A percentile compares a stretch with the other conserved stretches of the same genome.
These are phyloP conservation scores for Sarcophaga rosellei DNA, from an alignment of 2,888 invertebrate species.

Conservation along the genomic window DNA sequence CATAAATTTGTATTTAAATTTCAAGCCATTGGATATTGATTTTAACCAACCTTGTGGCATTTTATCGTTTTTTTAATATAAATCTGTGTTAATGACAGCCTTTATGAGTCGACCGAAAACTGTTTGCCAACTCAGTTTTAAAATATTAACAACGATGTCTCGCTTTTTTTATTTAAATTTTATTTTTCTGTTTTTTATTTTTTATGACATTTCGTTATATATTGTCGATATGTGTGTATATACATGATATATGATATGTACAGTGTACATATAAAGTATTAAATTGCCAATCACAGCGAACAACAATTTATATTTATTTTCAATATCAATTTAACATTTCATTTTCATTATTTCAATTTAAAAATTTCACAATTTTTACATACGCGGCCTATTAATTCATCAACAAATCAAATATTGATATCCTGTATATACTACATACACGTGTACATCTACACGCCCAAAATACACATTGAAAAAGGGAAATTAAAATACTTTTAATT, in stretches of 20 bases:
- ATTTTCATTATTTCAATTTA: too few species aligned
- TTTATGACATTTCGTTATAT: too few species aligned
- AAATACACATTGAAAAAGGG: not conserved
- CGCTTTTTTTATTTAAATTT: not conserved
- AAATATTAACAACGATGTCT: not conserved
- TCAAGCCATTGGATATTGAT: too few species aligned
- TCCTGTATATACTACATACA: not conserved
- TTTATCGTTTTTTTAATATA: too few species aligned
- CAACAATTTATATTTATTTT: not conserved
- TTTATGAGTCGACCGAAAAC: slow-evolving; percentile 43
- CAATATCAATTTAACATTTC: too few species aligned
- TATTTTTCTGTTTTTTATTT: not conserved
- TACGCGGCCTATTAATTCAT: slow-evolving; percentile 17
- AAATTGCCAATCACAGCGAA: not conserved
- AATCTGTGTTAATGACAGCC: slow-evolving; percentile 24
- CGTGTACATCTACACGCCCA: too few species aligned
- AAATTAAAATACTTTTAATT: slow-evolving; percentile 36
- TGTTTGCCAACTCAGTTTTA: slow-evolving; percentile 30
- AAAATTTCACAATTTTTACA: too few species aligned
- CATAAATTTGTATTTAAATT: too few species aligned
- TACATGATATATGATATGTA: not conserved
- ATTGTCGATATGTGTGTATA: too few species aligned
- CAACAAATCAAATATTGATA: slow-evolving; percentile 54
- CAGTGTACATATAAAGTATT: not conserved
- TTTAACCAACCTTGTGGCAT: too few species aligned